phyloP scores from a whole-genome alignment of 2,797 vertebrate genomes.

The Sebastes iracundus region DNA sequence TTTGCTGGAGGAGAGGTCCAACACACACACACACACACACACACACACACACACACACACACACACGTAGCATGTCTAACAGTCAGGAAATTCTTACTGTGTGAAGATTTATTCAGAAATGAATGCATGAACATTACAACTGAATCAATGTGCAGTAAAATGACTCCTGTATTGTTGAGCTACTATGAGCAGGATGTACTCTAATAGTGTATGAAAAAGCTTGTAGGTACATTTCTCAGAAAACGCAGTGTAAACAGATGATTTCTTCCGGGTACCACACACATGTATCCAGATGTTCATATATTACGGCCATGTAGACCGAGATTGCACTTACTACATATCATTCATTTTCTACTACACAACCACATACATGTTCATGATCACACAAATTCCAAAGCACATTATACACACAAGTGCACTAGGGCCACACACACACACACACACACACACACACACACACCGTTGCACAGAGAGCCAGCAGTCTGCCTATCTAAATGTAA shows the following conservation, averaged over 20 bases:
- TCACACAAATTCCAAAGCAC: slow-evolving; percentile 1
- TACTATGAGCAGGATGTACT: neutral
- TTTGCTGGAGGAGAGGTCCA: slow-evolving; percentile 12
- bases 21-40: neutral
- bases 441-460: too few species aligned
- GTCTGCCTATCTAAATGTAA: slow-evolving; percentile 27
- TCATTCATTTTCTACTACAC: neutral
- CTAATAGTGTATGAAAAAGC: neutral
- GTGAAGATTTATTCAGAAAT: neutral
- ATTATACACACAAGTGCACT: neutral
- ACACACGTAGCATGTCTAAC: neutral
- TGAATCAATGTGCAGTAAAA: neutral
- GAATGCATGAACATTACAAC: slow-evolving; percentile 6
- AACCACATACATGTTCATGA: neutral
- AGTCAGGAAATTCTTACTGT: neutral
- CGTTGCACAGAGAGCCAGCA: neutral
- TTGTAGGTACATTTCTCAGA: neutral
- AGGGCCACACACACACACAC: neutral
- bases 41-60: neutral
- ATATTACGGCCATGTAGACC: neutral
- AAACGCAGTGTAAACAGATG: neutral
- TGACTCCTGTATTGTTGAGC: neutral
- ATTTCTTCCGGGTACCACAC: neutral
- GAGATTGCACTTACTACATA: neutral
- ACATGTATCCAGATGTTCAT: neutral